Evolutionary conservation across 2,113 vertebrate genomes (phyloP).

Genomic region (Cisticola juncidis): DNA sequence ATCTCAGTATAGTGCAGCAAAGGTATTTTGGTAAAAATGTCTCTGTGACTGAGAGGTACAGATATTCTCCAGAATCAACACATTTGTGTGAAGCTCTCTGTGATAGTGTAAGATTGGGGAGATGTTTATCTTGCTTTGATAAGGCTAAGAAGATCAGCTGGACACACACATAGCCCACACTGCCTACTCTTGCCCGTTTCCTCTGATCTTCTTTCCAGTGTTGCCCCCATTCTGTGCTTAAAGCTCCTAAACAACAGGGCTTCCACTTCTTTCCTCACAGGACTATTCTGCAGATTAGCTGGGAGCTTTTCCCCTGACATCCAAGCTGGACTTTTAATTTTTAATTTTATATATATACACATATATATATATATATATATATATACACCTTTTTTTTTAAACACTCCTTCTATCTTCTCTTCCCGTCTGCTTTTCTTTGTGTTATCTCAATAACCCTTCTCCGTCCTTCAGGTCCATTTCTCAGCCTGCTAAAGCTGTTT

Average conservation of each 20-base stretch:
- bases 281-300: not conserved
- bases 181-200: not conserved
- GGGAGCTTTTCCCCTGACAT: not conserved
- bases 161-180: not conserved
- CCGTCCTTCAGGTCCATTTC: not conserved
- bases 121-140: not conserved
- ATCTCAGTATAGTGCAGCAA: not conserved
- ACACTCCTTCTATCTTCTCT: not conserved
- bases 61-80: not conserved
- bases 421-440: not conserved
- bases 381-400: not conserved
- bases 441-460: not conserved
- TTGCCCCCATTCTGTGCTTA: not conserved
- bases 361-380: not conserved
- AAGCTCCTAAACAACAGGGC: not conserved
- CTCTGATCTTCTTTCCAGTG: not conserved
- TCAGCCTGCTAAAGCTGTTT: not conserved
- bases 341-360: not conserved
- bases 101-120: not conserved
- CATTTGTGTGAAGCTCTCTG: not conserved
- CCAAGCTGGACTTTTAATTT: not conserved
- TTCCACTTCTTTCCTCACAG: not conserved
- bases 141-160: not conserved
- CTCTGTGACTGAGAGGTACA: not conserved
- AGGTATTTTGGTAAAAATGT: conserved; percentile 19